These are phyloP conservation scores for Panthera leo DNA, from an alignment of 2,113 vertebrate species.

Conservation along the genomic window DNA sequence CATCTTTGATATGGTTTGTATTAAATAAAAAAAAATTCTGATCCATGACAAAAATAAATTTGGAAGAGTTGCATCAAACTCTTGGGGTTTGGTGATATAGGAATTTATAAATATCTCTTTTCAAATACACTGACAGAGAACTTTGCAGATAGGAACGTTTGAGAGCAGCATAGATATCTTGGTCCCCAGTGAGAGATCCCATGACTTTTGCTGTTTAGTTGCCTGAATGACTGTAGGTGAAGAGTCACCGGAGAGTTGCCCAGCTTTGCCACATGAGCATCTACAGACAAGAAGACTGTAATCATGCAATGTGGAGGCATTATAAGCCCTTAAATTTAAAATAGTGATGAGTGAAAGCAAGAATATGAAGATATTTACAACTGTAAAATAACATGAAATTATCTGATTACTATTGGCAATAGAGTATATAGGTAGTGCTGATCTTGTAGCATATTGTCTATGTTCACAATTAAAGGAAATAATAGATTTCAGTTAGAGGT, in stretches of 20 bases:
- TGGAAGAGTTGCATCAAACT: neutral
- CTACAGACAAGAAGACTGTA: neutral
- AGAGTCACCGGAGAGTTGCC: neutral
- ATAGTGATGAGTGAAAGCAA: neutral
- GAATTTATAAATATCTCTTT: neutral
- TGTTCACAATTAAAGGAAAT: constrained; percentile 22
- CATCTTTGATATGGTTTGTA: neutral
- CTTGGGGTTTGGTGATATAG: neutral
- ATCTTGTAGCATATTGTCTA: neutral
- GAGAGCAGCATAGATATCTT: neutral
- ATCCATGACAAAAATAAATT: constrained; percentile 27
- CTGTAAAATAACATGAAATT: neutral
- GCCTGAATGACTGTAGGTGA: neutral
- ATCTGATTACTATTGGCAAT: neutral
- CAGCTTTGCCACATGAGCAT: neutral
- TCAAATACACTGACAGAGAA: neutral
- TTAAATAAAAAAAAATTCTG: constrained; percentile 25
- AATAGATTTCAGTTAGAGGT: constrained; percentile 12
- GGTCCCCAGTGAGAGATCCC: neutral
- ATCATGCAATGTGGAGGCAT: neutral
- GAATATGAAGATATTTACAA: neutral
- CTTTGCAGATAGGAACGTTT: neutral
- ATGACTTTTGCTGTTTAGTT: neutral
- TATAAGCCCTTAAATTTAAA: neutral
- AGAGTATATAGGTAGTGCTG: neutral